Evolutionary conservation across 2,113 vertebrate genomes (phyloP), one percentile per base, ranked within the genome.

Genomic region (Lonchura striata): DNA sequence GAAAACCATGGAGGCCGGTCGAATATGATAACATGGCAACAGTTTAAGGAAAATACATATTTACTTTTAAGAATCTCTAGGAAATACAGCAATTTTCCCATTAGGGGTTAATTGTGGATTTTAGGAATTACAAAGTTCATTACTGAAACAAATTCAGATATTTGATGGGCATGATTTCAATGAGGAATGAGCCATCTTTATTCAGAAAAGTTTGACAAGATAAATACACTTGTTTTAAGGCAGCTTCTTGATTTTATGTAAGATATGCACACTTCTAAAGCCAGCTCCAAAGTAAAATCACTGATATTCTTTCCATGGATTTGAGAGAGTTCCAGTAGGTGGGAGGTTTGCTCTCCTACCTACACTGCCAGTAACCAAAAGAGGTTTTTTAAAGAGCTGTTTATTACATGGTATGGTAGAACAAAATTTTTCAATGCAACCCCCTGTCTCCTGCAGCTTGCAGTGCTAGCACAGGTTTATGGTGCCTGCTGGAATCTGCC

Each of bases 361-460:
- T 92, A 75, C 87, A 64, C 82, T 91, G 90, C 94, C 95, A 96
- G 92, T 63, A 96, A 96, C 95, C 93, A 93, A 61, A 90, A 66
- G 85, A 96, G 85, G 49, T 56, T 95, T 96, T 95, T 95, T 95
- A 78, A 96, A 96, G 90, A 96, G 88, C 94, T 97, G 93, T 96
- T 97, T 97, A 96, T 94, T 94, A 81, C 82, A 86, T 64, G 79
- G 94, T 83, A 92, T 95, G 88, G 83, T 44, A 92, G 76, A 88
- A 95, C 64, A 96, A 93, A 85, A 68, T 90, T 96, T 91, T 90
- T 92, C 90, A 95, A 27, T 76, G 37, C 85, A 86, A 44, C 22
- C 56, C 76, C 79, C 88, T 92, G 90, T 94, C 88, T 95, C 44
- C 76, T 88, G 79, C 82, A 95, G 49, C 71, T 74, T 86, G 50